Percentiles rank a stretch among this genome's conserved stretches.
phyloP scores from a whole-genome alignment of 1,140 invertebrate species.

The Orchestia grillus region DNA sequence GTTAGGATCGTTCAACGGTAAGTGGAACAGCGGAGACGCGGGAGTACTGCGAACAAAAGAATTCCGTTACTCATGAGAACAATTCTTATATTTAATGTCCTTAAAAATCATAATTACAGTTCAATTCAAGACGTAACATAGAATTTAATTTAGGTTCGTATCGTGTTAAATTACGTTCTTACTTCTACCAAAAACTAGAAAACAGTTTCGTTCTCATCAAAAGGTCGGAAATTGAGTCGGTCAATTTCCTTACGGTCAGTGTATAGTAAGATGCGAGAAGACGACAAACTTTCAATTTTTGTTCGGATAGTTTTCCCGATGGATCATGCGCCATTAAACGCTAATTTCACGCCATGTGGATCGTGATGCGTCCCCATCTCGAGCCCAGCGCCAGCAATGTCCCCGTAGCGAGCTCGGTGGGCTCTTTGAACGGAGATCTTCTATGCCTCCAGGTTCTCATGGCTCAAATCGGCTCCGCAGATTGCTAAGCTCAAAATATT shows the following conservation, averaged over 20 bases:
- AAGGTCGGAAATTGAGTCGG: background rate
- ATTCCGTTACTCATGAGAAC: too few species aligned
- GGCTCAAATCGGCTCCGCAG: too few species aligned
- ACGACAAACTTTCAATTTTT: too few species aligned
- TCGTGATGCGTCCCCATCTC: background rate
- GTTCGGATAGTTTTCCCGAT: background rate
- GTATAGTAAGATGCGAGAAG: background rate
- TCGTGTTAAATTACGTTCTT: background rate
- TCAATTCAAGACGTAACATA: background rate
- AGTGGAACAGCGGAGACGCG: too few species aligned
- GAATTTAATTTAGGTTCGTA: background rate
- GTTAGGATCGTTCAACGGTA: too few species aligned
- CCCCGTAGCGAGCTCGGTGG: too few species aligned
- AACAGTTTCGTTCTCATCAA: background rate
- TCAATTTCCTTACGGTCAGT: background rate
- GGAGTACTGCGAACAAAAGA: too few species aligned
- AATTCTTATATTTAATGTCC: background rate
- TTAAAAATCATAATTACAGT: background rate
- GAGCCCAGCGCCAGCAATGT: background rate
- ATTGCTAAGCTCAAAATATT: too few species aligned
- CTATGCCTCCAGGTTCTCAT: too few species aligned
- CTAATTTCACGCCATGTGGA: background rate
- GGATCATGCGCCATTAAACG: background rate
- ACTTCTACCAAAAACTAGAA: background rate
- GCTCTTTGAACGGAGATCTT: background rate